Conservation (phyloP, 1,140 invertebrate species). For the Lepidurus couesii region DNA sequence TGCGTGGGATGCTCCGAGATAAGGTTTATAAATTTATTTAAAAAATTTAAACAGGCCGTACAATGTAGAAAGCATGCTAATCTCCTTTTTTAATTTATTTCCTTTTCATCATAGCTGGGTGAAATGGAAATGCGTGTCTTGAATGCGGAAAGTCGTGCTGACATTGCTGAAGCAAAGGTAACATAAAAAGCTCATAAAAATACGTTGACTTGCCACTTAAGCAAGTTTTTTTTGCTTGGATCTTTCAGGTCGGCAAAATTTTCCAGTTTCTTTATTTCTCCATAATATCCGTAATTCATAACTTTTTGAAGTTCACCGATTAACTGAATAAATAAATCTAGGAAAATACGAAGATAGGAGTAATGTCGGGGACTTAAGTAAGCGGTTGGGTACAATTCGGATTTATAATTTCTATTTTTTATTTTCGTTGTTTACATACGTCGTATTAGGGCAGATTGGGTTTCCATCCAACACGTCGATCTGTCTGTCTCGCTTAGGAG, state of each 20-base stretch:
- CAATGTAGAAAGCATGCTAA: neutral
- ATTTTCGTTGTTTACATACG: no score
- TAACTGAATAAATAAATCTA: no score
- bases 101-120: conserved; percentile 71
- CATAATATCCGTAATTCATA: no score
- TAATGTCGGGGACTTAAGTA: no score
- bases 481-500: neutral
- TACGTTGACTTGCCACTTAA: neutral
- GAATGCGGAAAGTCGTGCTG: conserved; percentile 79
- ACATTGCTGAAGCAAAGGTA: conserved; percentile 89
- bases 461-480: no score
- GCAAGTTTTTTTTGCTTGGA: neutral
- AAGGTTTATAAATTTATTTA: conserved; percentile 55
- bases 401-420: no score
- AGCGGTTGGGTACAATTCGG: no score
- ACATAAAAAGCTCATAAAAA: conserved; percentile 39
- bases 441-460: no score
- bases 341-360: no score
- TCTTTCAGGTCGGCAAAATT: neutral
- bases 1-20: conserved; percentile 74
- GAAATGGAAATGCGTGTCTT: conserved; percentile 83
- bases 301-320: no score
- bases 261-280: neutral
- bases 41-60: conserved; percentile 6
- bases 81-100: conserved; percentile 38